Evolutionary conservation across 1,140 invertebrate species (phyloP).

Genomic region (Ephestia elutella): DNA sequence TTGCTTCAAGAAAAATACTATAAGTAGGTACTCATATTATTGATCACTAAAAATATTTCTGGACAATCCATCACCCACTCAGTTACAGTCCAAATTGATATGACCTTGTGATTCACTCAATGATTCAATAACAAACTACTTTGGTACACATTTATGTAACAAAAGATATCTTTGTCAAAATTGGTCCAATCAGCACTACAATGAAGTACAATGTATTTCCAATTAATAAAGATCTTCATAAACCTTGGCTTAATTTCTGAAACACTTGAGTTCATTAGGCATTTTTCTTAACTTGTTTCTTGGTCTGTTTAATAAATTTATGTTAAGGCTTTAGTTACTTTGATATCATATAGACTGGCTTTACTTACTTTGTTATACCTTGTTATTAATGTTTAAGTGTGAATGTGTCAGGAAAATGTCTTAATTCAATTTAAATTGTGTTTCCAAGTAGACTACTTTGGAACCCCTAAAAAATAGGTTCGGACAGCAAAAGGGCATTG

Average conservation of each 20-base stretch:
- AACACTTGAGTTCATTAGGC: neutral
- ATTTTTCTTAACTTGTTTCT: too few relatives aligned
- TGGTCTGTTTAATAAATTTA: too few relatives aligned
- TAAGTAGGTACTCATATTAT: neutral
- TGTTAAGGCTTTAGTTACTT: too few relatives aligned
- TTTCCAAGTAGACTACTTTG: too few relatives aligned
- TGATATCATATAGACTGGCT: too few relatives aligned
- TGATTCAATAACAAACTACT: neutral
- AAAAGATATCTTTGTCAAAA: constrained; percentile 2
- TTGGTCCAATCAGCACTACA: neutral
- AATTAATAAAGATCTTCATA: neutral
- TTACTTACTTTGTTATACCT: too few relatives aligned
- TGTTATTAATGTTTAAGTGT: too few relatives aligned
- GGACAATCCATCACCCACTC: neutral
- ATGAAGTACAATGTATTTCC: neutral
- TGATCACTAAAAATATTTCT: neutral
- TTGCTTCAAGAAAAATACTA: too few relatives aligned
- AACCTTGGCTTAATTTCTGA: neutral
- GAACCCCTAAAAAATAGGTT: too few relatives aligned
- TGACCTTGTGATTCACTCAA: neutral
- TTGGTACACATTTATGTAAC: neutral
- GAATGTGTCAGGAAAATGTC: too few relatives aligned
- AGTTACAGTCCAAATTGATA: neutral
- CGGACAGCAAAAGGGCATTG: too few relatives aligned
- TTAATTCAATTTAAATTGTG: too few relatives aligned